Conservation (phyloP, 2,113 vertebrate species). For the Rutilus rutilus region DNA sequence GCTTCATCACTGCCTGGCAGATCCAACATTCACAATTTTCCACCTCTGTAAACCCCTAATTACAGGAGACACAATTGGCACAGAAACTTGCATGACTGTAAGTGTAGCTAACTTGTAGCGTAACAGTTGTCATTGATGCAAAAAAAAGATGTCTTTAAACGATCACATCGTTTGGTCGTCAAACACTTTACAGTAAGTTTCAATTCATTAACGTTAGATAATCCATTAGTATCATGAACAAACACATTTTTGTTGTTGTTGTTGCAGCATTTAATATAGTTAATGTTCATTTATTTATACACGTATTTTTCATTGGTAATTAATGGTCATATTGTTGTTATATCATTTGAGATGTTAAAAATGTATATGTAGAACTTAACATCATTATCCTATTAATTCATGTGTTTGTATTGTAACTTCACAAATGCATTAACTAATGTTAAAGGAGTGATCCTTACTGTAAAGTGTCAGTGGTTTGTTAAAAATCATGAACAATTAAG, state of each 20-base stretch:
- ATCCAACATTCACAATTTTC: conserved; percentile 36
- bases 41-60: conserved; percentile 48
- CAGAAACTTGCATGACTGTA: conserved; percentile 36
- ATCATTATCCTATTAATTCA: not conserved
- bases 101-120: not conserved
- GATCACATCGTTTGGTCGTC: not conserved
- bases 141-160: conserved; percentile 21
- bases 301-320: not conserved
- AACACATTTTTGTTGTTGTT: too few species aligned
- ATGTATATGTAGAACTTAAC: not conserved
- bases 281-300: not conserved
- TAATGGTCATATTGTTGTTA: not conserved
- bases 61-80: conserved; percentile 50
- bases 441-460: not conserved
- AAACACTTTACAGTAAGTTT: not conserved
- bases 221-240: not conserved
- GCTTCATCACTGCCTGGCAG: conserved; percentile 41
- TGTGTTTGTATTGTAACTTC: not conserved
- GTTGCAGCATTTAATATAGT: not conserved
- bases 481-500: not conserved
- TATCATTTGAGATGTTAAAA: not conserved
- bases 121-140: conserved; percentile 31
- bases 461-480: not conserved
- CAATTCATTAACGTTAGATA: not conserved
- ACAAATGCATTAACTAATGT: not conserved